These are phyloP conservation scores for Lepus americanus DNA, from an alignment of 2,113 vertebrate species.

Conservation along the genomic window DNA sequence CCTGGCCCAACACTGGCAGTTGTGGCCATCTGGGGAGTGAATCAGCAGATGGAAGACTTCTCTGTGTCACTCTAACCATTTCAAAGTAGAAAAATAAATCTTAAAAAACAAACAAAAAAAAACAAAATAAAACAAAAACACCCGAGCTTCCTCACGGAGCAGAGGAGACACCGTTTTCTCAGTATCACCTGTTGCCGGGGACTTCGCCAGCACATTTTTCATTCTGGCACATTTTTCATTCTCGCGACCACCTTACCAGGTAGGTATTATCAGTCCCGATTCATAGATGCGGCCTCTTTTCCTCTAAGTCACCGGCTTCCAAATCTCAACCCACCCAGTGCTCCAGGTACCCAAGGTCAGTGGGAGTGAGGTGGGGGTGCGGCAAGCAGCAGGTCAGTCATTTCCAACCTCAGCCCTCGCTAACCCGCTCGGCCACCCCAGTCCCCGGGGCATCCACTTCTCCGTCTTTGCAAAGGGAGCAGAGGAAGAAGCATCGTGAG, in stretches of 20 bases:
- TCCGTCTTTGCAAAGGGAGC: background rate
- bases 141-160: fast-evolving
- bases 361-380: no score
- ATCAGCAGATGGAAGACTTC: no score
- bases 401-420: background rate
- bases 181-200: background rate
- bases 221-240: background rate
- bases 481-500: background rate
- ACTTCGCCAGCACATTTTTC: background rate
- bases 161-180: background rate
- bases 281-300: background rate
- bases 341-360: background rate
- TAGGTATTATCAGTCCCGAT: background rate
- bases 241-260: background rate
- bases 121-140: no score
- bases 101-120: no score
- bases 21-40: no score
- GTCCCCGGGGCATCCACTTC: background rate
- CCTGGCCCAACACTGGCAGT: no score
- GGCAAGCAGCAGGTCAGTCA: background rate
- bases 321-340: background rate
- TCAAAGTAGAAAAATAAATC: no score
- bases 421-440: background rate
- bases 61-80: no score
- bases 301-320: background rate